Evolutionary conservation across 53 echinoderm and acorn worm genomes (phyloP).

Genomic region (Astropecten irregularis): DNA sequence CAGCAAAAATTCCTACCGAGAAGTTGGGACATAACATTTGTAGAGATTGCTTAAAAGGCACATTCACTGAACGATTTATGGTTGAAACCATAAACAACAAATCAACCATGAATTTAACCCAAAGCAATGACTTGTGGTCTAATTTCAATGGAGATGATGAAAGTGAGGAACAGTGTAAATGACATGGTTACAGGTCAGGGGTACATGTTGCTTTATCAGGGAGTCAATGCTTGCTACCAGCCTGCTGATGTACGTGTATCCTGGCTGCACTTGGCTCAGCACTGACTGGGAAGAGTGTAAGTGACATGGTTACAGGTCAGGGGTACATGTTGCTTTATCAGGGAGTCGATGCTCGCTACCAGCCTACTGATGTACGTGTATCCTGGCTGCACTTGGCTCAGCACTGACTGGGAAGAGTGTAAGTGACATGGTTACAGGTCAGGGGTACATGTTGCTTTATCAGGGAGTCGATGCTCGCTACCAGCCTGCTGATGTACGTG

Average conservation of each 20-base stretch:
- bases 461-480: conserved; percentile 47
- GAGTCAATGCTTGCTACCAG: conserved; percentile 54
- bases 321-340: conserved; percentile 39
- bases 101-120: no score
- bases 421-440: neutral
- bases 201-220: conserved; percentile 38
- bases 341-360: conserved; percentile 48
- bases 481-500: conserved; percentile 64
- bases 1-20: no score
- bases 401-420: conserved; percentile 5
- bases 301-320: neutral
- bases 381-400: conserved; percentile 68
- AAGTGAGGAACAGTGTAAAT: no score
- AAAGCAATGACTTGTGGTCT: no score
- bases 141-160: no score
- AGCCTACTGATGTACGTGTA: conserved; percentile 67
- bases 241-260: conserved; percentile 68
- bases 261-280: conserved; percentile 62
- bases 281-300: no score
- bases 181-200: neutral
- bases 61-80: no score
- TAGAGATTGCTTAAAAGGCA: no score
- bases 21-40: no score
- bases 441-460: conserved; percentile 34
- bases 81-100: no score